Conservation (phyloP, 2,113 vertebrate genomes). For the Podarcis muralis region DNA sequence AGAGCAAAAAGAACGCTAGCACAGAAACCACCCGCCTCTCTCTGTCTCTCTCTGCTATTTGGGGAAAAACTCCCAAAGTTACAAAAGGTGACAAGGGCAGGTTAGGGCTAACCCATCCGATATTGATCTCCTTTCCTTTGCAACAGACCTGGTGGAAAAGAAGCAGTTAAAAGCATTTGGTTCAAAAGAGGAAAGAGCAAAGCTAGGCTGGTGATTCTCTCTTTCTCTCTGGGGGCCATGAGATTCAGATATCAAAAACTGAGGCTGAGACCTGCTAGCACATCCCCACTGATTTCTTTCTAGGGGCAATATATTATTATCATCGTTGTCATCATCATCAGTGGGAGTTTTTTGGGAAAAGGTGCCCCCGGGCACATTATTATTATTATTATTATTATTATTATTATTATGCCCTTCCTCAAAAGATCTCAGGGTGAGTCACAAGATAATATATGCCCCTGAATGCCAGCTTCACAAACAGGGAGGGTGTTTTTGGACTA, state of each 20-base stretch:
- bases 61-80: neutral
- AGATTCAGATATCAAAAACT: neutral
- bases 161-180: neutral
- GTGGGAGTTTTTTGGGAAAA: no score
- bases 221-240: neutral
- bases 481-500: no score
- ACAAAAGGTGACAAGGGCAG: neutral
- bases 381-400: no score
- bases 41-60: neutral
- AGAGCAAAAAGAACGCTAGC: neutral
- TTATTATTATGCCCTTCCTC: no score
- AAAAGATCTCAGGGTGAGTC: no score
- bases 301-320: no score
- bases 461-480: no score
- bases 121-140: neutral
- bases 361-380: no score
- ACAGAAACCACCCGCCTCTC: neutral
- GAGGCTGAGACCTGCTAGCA: neutral
- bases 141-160: neutral
- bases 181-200: no score
- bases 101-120: no score
- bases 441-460: no score
- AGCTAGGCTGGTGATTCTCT: neutral
- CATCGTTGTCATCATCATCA: no score
- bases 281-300: neutral